These are phyloP conservation scores for Paralichthys olivaceus DNA, from an alignment of 2,113 vertebrate species.

Conservation along the genomic window DNA sequence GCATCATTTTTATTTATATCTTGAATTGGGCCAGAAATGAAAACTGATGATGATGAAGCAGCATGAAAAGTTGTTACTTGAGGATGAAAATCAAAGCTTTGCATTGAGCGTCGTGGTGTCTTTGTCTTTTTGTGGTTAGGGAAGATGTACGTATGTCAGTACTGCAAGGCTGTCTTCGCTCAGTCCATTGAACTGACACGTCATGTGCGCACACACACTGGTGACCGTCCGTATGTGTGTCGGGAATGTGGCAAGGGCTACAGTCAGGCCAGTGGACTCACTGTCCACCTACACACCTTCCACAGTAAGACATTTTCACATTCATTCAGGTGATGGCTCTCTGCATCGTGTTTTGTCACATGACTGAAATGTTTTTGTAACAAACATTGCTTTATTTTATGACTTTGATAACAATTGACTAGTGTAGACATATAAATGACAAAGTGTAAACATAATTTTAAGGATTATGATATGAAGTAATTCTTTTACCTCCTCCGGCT, in stretches of 20 bases:
- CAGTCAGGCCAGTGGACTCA: conserved; percentile 90
- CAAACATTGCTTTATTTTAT: too few relatives aligned
- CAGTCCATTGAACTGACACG: conserved; percentile 91
- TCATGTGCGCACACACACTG: conserved; percentile 89
- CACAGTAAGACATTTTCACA: conserved; percentile 83
- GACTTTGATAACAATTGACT: not conserved
- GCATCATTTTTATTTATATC: not conserved
- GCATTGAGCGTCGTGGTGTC: not conserved
- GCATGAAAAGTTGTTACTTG: too few relatives aligned
- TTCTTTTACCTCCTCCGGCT: not conserved
- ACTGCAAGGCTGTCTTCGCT: conserved; percentile 89
- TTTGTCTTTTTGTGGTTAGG: conserved; percentile 79
- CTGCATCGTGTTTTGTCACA: not conserved
- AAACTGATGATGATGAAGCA: too few relatives aligned
- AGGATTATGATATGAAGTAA: not conserved
- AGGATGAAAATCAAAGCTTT: too few relatives aligned
- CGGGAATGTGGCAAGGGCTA: conserved; percentile 92
- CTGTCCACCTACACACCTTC: conserved; percentile 88
- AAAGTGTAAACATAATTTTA: too few relatives aligned
- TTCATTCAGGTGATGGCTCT: too few relatives aligned
- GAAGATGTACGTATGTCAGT: conserved; percentile 92
- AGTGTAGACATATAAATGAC: too few relatives aligned
- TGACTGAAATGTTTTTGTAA: too few relatives aligned
- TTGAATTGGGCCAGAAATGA: not conserved
- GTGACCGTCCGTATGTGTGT: conserved; percentile 91